Conservation (phyloP, 2,113 vertebrate species). For the Merops nubicus region DNA sequence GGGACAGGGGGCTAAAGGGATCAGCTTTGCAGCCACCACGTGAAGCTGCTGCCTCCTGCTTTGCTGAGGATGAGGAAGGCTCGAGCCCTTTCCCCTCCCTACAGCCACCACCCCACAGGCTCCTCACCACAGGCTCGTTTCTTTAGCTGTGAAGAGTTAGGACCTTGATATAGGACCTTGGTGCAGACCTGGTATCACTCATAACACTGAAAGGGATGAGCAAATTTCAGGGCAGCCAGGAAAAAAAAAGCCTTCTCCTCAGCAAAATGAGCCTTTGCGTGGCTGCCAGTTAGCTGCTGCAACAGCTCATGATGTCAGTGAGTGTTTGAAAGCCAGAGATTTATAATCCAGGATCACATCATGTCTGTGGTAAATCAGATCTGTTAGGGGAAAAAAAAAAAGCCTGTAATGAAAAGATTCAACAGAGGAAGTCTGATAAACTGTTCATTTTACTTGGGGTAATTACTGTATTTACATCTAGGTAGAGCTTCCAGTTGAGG, state of each 20-base stretch:
- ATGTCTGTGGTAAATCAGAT: conserved; percentile 31
- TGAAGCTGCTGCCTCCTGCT: neutral
- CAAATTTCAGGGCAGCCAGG: neutral
- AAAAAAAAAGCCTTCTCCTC: neutral
- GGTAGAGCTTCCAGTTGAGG: neutral
- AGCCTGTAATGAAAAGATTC: conserved; percentile 11
- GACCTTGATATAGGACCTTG: accelerated
- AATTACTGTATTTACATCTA: conserved; percentile 39
- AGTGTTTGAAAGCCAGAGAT: conserved; percentile 40
- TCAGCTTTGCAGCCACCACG: accelerated
- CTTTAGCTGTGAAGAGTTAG: neutral
- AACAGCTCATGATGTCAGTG: neutral
- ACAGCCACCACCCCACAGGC: accelerated
- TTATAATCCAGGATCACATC: neutral
- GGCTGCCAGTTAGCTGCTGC: neutral
- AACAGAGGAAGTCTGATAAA: conserved; percentile 41
- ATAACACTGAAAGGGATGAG: neutral
- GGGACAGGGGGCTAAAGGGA: neutral
- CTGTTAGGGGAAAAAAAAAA: neutral
- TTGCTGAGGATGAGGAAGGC: neutral
- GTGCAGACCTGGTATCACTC: accelerated
- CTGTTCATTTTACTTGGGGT: conserved; percentile 47
- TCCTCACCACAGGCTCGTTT: neutral
- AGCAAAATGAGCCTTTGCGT: neutral
- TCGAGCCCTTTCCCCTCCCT: neutral